These are phyloP conservation scores for Epinotia demarniana DNA, from an alignment of 2,888 invertebrate species.

Conservation along the genomic window DNA sequence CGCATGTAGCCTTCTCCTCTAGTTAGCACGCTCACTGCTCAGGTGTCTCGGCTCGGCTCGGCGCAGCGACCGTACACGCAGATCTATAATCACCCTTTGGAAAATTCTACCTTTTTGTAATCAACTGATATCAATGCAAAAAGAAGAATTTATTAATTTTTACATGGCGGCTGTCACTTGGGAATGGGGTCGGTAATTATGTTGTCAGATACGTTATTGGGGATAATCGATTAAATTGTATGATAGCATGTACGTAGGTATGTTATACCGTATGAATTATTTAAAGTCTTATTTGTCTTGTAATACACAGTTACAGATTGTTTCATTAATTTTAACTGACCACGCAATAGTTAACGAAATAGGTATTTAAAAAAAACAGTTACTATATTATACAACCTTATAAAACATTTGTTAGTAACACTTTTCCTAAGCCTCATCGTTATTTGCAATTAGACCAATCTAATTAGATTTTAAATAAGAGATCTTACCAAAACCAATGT, in stretches of 20 bases:
- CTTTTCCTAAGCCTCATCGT: too few species aligned
- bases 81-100: conserved; percentile 25
- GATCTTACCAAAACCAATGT: background rate
- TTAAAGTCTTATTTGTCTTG: background rate
- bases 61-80: conserved; percentile 19
- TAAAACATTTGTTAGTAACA: too few species aligned
- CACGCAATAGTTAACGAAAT: background rate
- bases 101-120: conserved; percentile 30
- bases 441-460: background rate
- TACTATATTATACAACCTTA: background rate
- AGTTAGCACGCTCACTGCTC: conserved; percentile 30
- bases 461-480: background rate
- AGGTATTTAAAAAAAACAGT: background rate
- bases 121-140: conserved; percentile 14
- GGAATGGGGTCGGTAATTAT: conserved; percentile 32
- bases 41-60: conserved; percentile 10
- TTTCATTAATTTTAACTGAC: background rate
- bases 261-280: background rate
- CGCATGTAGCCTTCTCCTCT: conserved; percentile 18
- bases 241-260: background rate
- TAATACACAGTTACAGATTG: background rate
- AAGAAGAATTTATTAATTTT: conserved; percentile 32
- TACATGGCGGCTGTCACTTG: conserved; percentile 27
- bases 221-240: conserved; percentile 23
- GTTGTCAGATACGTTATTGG: conserved; percentile 32